Evolutionary conservation across 1,140 invertebrate genomes (phyloP).

Genomic region (Parapsyche elsis): DNA sequence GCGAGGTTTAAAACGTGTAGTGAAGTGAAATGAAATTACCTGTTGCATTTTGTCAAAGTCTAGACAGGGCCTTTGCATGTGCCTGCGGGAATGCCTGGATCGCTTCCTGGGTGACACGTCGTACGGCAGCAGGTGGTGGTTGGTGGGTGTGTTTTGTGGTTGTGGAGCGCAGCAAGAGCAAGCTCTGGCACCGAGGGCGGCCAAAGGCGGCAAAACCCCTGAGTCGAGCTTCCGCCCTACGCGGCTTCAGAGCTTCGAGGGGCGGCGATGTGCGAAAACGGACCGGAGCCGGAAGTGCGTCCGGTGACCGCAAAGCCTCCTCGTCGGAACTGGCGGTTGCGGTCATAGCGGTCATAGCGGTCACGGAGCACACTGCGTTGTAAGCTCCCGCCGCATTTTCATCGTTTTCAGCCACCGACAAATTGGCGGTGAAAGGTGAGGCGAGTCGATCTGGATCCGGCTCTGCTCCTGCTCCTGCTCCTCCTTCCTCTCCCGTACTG

Average conservation of each 20-base stretch:
- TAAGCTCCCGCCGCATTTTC: constrained; percentile 58
- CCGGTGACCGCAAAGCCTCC: constrained; percentile 64
- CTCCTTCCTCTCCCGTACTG: not conserved
- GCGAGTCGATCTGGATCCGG: constrained; percentile 58
- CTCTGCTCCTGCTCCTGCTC: not conserved
- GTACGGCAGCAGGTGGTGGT: constrained; percentile 77
- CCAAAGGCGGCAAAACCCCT: constrained; percentile 58
- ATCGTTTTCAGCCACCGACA: constrained; percentile 61
- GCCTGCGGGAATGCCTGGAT: constrained; percentile 72
- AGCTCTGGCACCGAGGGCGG: constrained; percentile 69
- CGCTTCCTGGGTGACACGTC: constrained; percentile 73
- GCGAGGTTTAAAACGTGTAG: not conserved
- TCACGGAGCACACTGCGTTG: constrained; percentile 47
- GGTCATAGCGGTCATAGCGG: constrained; percentile 46
- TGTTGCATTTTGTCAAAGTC: constrained; percentile 98
- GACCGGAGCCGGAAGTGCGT: constrained; percentile 76
- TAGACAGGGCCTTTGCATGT: constrained; percentile 84
- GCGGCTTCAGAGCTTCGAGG: constrained; percentile 85
- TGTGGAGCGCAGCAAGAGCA: constrained; percentile 55
- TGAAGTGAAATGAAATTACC: constrained; percentile 65
- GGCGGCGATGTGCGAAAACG: constrained; percentile 91
- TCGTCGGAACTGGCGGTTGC: constrained; percentile 70
- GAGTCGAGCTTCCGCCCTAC: constrained; percentile 64
- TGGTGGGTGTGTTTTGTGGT: constrained; percentile 59
- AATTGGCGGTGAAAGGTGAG: constrained; percentile 57